phyloP scores from a whole-genome alignment of 1,140 invertebrate species.

The Tribolium castaneum region DNA sequence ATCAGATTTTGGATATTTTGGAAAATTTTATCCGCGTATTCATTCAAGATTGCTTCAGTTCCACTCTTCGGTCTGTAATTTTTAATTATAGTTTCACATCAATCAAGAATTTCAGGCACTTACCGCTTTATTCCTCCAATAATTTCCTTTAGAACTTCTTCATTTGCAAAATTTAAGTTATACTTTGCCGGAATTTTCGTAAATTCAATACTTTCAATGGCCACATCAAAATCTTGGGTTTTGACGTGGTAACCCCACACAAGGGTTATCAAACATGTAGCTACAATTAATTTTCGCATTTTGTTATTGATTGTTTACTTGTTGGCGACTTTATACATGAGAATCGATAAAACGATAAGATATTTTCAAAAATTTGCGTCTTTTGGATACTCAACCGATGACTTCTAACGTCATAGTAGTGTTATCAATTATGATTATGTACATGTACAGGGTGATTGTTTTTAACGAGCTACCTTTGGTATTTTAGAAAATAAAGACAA shows the following conservation, averaged over 20 bases:
- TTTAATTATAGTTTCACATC: too few species aligned
- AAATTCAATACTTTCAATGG: background rate
- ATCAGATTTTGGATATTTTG: constrained; percentile 61
- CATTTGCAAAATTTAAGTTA: background rate
- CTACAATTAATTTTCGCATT: background rate
- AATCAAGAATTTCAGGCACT: too few species aligned
- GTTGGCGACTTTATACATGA: too few species aligned
- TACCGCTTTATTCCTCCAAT: too few species aligned
- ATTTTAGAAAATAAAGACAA: too few species aligned
- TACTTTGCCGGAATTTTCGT: background rate
- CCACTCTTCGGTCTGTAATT: background rate
- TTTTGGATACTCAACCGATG: too few species aligned
- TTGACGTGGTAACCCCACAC: background rate
- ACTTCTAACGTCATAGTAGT: too few species aligned
- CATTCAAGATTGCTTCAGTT: constrained; percentile 62
- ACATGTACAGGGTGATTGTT: too few species aligned
- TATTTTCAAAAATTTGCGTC: too few species aligned
- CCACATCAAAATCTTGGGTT: background rate
- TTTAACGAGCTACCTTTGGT: too few species aligned
- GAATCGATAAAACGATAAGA: too few species aligned
- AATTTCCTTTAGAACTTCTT: background rate
- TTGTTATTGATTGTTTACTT: background rate
- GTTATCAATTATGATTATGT: too few species aligned
- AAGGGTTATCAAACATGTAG: background rate
- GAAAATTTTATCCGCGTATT: constrained; percentile 65